These are phyloP conservation scores for Patella caerulea DNA, from an alignment of 2,888 invertebrate genomes.

Conservation along the genomic window DNA sequence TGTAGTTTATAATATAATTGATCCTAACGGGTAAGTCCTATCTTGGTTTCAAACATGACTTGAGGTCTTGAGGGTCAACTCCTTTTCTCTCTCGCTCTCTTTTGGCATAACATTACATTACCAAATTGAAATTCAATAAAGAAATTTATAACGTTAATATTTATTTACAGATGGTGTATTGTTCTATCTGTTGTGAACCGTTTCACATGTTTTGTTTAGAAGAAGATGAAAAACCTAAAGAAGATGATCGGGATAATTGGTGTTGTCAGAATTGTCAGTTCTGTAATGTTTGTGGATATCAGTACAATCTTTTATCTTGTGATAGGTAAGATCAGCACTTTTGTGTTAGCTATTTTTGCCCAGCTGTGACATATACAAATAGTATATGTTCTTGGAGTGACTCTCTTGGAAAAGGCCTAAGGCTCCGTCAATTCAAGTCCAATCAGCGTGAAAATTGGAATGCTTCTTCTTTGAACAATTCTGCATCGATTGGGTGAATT, in stretches of 20 bases:
- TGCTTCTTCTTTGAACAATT: too few relatives aligned
- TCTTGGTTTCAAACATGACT: slow-evolving; percentile 19
- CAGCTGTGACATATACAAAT: too few relatives aligned
- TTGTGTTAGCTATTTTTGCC: too few relatives aligned
- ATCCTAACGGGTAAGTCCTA: background rate
- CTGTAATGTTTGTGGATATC: slow-evolving; percentile 81
- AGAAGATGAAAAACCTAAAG: slow-evolving; percentile 73
- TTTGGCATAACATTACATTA: too few relatives aligned
- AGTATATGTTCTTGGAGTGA: too few relatives aligned
- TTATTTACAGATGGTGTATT: slow-evolving; percentile 82
- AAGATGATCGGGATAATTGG: slow-evolving; percentile 75
- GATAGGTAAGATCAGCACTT: slow-evolving; percentile 47
- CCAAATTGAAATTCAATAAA: too few relatives aligned
- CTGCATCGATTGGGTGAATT: too few relatives aligned
- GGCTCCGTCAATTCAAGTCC: too few relatives aligned
- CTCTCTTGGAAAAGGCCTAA: too few relatives aligned
- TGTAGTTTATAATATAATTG: background rate
- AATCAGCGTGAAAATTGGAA: too few relatives aligned
- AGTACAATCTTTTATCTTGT: slow-evolving; percentile 50
- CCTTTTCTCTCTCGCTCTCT: too few relatives aligned
- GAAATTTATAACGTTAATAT: too few relatives aligned
- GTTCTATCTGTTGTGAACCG: slow-evolving; percentile 94
- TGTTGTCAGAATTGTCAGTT: slow-evolving; percentile 89
- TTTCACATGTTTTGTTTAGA: slow-evolving; percentile 94
- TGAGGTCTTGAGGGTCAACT: background rate